Evolutionary conservation across 23 tunicate species (phyloP).

Genomic region (Ciona savignyi): DNA sequence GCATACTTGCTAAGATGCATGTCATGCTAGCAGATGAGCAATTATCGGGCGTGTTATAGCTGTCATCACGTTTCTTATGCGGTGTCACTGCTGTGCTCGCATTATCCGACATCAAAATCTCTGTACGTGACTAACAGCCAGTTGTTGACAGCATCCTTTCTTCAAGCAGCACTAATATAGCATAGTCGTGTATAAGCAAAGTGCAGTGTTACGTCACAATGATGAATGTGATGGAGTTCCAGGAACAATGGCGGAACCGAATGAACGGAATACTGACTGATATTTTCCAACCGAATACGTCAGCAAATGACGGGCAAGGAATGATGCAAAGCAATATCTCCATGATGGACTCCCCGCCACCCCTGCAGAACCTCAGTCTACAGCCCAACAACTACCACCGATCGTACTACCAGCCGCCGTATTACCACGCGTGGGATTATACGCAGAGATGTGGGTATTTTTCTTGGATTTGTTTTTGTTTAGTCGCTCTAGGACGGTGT

Average conservation of each 20-base stretch:
- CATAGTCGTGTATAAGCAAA: too few relatives aligned
- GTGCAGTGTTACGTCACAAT: not conserved
- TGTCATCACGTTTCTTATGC: too few relatives aligned
- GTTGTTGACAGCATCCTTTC: too few relatives aligned
- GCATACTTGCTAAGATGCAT: too few relatives aligned
- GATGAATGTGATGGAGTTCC: slow-evolving; percentile 80
- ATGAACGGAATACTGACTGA: slow-evolving; percentile 75
- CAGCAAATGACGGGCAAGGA: not conserved
- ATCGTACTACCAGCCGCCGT: slow-evolving; percentile 23
- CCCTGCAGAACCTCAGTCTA: slow-evolving; percentile 19
- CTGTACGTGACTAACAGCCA: too few relatives aligned
- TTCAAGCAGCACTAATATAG: too few relatives aligned
- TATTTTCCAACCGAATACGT: slow-evolving; percentile 29
- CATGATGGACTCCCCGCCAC: slow-evolving; percentile 47
- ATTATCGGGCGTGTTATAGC: too few relatives aligned
- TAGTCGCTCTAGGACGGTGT: too few relatives aligned
- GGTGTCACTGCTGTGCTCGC: too few relatives aligned
- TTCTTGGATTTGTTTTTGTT: too few relatives aligned
- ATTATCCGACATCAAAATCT: too few relatives aligned
- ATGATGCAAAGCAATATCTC: slow-evolving; percentile 4
- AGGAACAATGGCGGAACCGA: slow-evolving; percentile 64
- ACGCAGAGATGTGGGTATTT: slow-evolving; percentile 53
- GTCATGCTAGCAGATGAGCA: too few relatives aligned
- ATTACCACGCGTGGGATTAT: slow-evolving; percentile 55
- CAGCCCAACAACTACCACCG: slow-evolving; percentile 28